phyloP scores from a whole-genome alignment of 2,888 invertebrate species.

The Dascillus cervinus region DNA sequence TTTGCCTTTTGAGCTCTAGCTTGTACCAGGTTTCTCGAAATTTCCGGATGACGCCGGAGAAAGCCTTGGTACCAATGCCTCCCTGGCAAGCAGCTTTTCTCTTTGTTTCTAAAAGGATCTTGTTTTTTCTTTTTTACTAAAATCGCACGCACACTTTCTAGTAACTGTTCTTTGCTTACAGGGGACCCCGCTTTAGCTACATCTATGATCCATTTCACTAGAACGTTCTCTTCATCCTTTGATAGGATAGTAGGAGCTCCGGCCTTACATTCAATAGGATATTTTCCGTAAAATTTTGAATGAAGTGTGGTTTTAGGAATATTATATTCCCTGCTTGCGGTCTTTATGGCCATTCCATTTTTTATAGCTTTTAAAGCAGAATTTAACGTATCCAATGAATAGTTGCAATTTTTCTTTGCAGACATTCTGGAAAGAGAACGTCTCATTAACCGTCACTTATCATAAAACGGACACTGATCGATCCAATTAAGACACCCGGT shows the following conservation, averaged over 20 bases:
- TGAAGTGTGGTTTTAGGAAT: conserved; percentile 4
- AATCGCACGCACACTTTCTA: conserved; percentile 6
- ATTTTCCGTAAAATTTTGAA: background rate
- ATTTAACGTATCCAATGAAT: too few species aligned
- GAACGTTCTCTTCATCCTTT: conserved; percentile 5
- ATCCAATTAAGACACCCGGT: too few species aligned
- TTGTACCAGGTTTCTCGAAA: too few species aligned
- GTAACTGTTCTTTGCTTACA: conserved; percentile 9
- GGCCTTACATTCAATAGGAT: conserved; percentile 5
- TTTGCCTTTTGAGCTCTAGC: too few species aligned
- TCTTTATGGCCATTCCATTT: too few species aligned
- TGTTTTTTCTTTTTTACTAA: conserved; percentile 1
- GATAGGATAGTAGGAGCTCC: conserved; percentile 6
- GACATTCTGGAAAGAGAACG: too few species aligned
- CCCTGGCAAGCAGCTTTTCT: background rate
- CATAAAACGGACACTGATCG: too few species aligned
- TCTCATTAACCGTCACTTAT: too few species aligned
- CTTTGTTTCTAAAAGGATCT: too few species aligned
- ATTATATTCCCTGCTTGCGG: too few species aligned
- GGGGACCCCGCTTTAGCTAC: conserved; percentile 6
- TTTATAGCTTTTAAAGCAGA: too few species aligned
- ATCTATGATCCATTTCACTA: conserved; percentile 5
- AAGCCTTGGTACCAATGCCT: conserved; percentile 2
- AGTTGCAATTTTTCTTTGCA: too few species aligned
- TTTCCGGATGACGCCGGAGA: background rate